A percentile compares a stretch with the other conserved stretches of the same genome.
Evolutionary conservation across 2,888 invertebrate genomes (phyloP).

Genomic region (Pterostichus madidus): DNA sequence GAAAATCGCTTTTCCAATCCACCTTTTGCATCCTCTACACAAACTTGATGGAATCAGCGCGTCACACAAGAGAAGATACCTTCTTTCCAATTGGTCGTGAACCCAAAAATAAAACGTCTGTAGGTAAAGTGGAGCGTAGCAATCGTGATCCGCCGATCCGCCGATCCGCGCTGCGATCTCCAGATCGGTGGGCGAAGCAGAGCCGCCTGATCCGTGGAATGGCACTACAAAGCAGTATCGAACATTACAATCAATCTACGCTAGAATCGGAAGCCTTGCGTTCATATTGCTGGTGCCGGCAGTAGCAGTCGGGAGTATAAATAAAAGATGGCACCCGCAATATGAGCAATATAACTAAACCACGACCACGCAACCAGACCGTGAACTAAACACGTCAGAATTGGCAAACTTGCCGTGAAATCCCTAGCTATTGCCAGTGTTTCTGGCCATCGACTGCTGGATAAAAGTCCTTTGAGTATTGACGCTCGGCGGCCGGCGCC

Average conservation of each 20-base stretch:
- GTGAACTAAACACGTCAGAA: constrained; percentile 66
- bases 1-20: background rate
- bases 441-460: constrained; percentile 40
- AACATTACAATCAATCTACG: constrained; percentile 62
- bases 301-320: constrained; percentile 60
- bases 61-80: constrained; percentile 18
- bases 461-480: constrained; percentile 64
- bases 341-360: constrained; percentile 68
- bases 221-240: constrained; percentile 56
- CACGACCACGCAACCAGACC: constrained; percentile 58
- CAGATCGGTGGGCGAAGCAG: background rate
- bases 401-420: constrained; percentile 64
- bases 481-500: background rate
- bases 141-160: constrained; percentile 12
- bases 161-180: background rate
- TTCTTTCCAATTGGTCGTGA: constrained; percentile 14
- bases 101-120: constrained; percentile 28
- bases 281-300: too few relatives aligned
- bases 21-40: background rate
- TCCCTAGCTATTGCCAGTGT: constrained; percentile 62
- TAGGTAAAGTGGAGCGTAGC: constrained; percentile 27
- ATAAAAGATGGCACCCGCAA: constrained; percentile 68
- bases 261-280: constrained; percentile 13
- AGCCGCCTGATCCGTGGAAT: constrained; percentile 15
- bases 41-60: constrained; percentile 1